Conservation (phyloP, 2,797 vertebrate genomes). For the Leptodactylus fallax region DNA sequence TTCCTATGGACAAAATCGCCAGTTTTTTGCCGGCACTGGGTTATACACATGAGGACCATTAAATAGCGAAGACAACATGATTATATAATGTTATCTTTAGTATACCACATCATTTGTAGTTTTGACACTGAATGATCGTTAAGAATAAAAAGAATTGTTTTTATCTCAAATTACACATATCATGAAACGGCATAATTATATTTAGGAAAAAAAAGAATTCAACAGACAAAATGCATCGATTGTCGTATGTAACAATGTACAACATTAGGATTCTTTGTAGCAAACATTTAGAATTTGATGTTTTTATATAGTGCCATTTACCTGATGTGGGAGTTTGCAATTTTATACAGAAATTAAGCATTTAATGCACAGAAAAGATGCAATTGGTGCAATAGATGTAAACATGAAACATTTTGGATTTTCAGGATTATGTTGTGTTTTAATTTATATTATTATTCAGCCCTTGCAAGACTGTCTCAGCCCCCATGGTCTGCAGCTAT, state of each 20-base stretch:
- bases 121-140: neutral
- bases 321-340: neutral
- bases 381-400: neutral
- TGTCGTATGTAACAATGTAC: neutral
- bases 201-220: neutral
- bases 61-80: neutral
- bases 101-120: constrained; percentile 11
- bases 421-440: neutral
- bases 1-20: neutral
- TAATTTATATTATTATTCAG: too few species aligned
- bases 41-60: neutral
- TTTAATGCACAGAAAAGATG: neutral
- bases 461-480: too few species aligned
- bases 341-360: neutral
- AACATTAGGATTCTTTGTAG: neutral
- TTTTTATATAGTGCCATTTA: neutral
- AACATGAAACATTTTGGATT: neutral
- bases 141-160: neutral
- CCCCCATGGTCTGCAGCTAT: too few species aligned
- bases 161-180: neutral
- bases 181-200: neutral
- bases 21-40: neutral
- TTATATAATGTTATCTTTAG: neutral
- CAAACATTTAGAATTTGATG: neutral
- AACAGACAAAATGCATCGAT: constrained; percentile 15